phyloP scores from a whole-genome alignment of 2,113 vertebrate species.

The Oreamnos americanus region DNA sequence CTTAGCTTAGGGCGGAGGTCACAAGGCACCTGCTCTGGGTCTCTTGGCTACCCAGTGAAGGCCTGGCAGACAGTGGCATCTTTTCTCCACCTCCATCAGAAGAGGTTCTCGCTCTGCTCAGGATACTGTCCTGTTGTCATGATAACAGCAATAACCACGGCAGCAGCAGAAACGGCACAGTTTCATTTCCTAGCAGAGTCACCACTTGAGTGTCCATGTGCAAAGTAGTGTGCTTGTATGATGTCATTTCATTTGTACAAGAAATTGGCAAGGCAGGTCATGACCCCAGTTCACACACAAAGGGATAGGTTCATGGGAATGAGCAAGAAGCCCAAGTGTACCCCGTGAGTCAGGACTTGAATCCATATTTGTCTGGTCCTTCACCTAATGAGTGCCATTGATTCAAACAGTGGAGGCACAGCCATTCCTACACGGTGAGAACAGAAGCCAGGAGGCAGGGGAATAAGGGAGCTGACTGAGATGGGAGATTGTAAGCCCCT shows the following conservation, averaged over 20 bases:
- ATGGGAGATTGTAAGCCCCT: neutral
- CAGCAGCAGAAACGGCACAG: neutral
- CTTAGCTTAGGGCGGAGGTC: neutral
- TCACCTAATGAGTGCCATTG: neutral
- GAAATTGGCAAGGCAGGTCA: neutral
- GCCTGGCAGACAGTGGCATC: neutral
- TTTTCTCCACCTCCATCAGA: neutral
- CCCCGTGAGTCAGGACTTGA: neutral
- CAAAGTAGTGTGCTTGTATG: neutral
- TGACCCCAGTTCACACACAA: neutral
- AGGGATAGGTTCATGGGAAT: neutral
- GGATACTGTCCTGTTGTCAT: neutral
- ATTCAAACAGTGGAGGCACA: neutral
- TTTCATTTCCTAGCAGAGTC: neutral
- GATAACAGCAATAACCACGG: accelerated
- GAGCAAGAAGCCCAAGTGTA: neutral
- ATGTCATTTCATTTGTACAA: neutral
- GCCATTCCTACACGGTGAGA: neutral
- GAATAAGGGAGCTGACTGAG: neutral
- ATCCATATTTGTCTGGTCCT: neutral
- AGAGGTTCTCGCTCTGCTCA: neutral
- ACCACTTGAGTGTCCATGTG: accelerated
- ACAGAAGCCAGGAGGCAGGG: neutral
- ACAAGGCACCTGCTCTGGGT: neutral
- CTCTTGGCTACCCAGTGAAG: neutral